Base-by-base conservation (phyloP, 2,113 vertebrate species). In the Oophaga pumilio region DNA sequence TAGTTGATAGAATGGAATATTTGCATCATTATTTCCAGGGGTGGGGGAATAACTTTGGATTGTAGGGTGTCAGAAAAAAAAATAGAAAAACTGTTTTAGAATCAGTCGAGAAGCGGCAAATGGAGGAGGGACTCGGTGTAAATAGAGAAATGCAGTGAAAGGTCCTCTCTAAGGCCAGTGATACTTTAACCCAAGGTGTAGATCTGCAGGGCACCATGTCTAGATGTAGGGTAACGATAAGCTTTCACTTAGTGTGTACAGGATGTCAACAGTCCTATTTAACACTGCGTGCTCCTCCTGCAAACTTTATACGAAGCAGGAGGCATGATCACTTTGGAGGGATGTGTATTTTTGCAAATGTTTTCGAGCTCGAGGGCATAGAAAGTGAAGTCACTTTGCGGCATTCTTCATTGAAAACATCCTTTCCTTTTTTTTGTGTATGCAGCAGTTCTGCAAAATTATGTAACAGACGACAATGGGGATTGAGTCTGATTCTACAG, bases 181-280 rank as follows among this genome's bases (percentile, higher is more conserved):
- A 82, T 82, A 82, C 49, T 77, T 77, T 52, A 69, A 24, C 66
- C 66, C 43, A 53, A 18, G 18, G 49, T 52, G 74, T 52, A 81
- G 79, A 62, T 49, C 15, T 62, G 78, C n/a, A 43, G n/a, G n/a
- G 5, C 53, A 33, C 52, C 10, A 15, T 33, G 77, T 28, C 53
- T 80, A 82, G 79, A 82, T 82, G 64, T 82, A 82, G 79, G 79
- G 50, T 64, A 66, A 22, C 66, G 79, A 82, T 82, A 82, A 66
- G 59, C 79, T 82, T 43, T 82, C 79, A 18, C 60, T 64, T 82
- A 64, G 79, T n/a, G 22, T 22, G 28, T 82, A 62, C 79, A 81
- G 17, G 11, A 57, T 81, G 79, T 62, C 79, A 66, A 7, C 11
- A 33, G 4, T 22, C 59, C 43, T 20, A 82, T 57, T 60, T 64